phyloP scores from a whole-genome alignment of 2,113 vertebrate genomes.

The Coptodon rendalli region DNA sequence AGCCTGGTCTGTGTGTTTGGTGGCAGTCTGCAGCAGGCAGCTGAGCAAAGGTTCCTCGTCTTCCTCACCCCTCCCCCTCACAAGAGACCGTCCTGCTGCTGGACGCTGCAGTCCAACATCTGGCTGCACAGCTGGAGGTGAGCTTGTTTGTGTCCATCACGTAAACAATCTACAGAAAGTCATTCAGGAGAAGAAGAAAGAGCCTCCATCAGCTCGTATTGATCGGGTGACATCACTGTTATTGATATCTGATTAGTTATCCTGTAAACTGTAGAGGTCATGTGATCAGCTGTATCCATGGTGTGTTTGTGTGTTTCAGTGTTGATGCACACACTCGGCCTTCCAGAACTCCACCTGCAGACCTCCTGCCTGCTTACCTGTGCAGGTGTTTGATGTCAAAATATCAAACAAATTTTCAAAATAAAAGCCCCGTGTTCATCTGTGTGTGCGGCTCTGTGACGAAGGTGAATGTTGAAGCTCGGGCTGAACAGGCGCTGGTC shows the following conservation, averaged over 20 bases:
- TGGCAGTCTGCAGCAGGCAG: neutral
- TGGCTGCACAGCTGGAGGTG: neutral
- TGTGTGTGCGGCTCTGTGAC: neutral
- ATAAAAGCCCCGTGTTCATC: neutral
- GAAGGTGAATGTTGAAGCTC: neutral
- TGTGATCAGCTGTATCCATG: neutral
- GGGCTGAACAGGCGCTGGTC: neutral
- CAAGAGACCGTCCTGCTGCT: constrained; percentile 5
- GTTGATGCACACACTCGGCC: neutral
- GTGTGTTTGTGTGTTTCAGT: neutral
- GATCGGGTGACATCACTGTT: neutral
- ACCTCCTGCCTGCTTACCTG: neutral
- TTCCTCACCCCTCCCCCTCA: neutral
- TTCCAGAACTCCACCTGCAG: neutral
- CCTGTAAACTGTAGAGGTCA: neutral
- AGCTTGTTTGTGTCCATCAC: no score
- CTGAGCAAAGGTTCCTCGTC: neutral
- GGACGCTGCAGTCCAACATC: neutral
- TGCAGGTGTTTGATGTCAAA: neutral
- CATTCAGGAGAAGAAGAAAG: no score
- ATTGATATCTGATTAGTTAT: neutral
- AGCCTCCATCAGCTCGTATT: no score
- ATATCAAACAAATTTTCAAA: neutral
- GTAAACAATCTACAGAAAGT: no score
- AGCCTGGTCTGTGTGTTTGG: neutral